Evolutionary conservation across 53 echinoderm and acorn worm species (phyloP).

Genomic region (Paelopatides confundens): DNA sequence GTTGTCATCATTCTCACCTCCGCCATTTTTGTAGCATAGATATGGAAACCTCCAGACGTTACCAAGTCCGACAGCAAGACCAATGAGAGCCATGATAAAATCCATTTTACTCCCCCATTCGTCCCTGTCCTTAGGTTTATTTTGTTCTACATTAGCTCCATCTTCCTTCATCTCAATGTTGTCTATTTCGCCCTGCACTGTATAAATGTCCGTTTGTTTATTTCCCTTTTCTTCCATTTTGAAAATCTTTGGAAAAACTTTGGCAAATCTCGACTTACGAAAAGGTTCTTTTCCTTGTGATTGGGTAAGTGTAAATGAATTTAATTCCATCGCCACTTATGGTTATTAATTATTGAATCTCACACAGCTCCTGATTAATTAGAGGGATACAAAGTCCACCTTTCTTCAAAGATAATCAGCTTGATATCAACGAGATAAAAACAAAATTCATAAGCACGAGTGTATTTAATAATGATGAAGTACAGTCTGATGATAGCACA

Average conservation of each 20-base stretch:
- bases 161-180: background rate
- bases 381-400: conserved; percentile 32
- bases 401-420: too few species aligned
- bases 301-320: conserved; percentile 18
- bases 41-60: conserved; percentile 79
- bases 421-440: too few species aligned
- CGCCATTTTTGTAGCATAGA: conserved; percentile 76
- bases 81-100: conserved; percentile 75
- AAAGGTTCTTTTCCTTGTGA: background rate
- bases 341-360: conserved; percentile 23
- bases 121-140: background rate
- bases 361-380: too few species aligned
- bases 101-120: conserved; percentile 78
- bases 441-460: too few species aligned
- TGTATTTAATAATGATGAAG: too few species aligned
- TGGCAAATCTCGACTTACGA: background rate
- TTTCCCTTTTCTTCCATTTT: conserved; percentile 22
- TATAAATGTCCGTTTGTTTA: background rate
- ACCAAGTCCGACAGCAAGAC: conserved; percentile 69
- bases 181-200: background rate
- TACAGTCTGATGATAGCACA: too few species aligned
- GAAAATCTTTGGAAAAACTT: background rate
- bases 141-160: background rate
- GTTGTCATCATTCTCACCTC: conserved; percentile 38
- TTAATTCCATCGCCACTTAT: conserved; percentile 11